Evolutionary conservation across 2,113 vertebrate species (phyloP).

Genomic region (Gallinago paraguaiae): DNA sequence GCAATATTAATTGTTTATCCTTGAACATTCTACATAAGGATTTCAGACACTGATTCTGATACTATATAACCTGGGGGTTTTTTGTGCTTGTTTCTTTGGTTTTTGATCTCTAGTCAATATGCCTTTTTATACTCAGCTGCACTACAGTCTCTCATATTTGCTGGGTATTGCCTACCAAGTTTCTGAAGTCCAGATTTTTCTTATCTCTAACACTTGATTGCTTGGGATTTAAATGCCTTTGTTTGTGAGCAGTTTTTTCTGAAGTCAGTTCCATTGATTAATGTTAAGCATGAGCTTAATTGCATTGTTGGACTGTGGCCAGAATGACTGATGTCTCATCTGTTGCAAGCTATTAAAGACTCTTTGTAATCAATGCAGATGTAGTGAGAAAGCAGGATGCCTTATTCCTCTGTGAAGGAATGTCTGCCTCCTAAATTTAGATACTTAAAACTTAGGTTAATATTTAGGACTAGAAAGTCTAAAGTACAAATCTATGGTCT

Average conservation of each 20-base stretch:
- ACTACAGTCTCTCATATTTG: background rate
- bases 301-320: background rate
- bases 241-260: background rate
- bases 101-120: background rate
- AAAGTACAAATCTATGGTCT: background rate
- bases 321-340: slow-evolving; percentile 17
- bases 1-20: background rate
- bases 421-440: background rate
- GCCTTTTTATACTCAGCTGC: background rate
- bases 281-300: slow-evolving; percentile 35
- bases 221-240: background rate
- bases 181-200: background rate
- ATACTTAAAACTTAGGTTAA: background rate
- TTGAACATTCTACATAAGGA: background rate
- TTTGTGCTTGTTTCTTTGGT: too few relatives aligned
- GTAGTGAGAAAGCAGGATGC: background rate
- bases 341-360: background rate
- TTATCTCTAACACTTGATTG: background rate
- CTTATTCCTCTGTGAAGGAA: background rate
- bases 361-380: background rate
- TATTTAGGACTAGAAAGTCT: background rate
- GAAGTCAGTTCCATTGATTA: slow-evolving; percentile 1
- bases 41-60: background rate
- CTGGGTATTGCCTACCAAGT: background rate
- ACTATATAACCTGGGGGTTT: background rate